Conservation (phyloP, 2,113 vertebrate genomes). For the Dromiciops gliroides region DNA sequence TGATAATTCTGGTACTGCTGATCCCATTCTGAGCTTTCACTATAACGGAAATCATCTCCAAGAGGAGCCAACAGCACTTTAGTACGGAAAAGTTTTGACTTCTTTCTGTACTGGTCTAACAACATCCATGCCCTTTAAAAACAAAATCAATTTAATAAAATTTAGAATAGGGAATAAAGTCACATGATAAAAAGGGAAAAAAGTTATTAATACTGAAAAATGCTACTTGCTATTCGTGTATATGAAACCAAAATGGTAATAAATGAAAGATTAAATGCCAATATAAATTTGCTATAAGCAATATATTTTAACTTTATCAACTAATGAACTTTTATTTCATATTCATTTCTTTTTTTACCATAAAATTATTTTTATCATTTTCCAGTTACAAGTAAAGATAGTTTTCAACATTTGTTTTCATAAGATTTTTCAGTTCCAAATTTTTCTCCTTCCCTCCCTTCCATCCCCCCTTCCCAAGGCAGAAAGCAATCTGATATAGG, state of each 20-base stretch:
- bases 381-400: too few species aligned
- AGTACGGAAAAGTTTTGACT: slow-evolving; percentile 93
- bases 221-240: not conserved
- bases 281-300: not conserved
- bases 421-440: too few species aligned
- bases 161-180: not conserved
- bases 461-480: too few species aligned
- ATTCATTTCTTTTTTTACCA: too few species aligned
- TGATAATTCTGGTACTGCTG: slow-evolving; percentile 95
- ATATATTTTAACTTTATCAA: not conserved
- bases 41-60: slow-evolving; percentile 94
- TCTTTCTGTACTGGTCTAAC: slow-evolving; percentile 96
- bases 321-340: not conserved
- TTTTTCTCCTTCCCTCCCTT: too few species aligned
- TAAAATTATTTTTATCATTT: too few species aligned
- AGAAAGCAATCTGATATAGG: too few species aligned
- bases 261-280: not conserved
- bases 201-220: not conserved
- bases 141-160: not conserved
- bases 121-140: slow-evolving; percentile 88
- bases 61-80: slow-evolving; percentile 91
- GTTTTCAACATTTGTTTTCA: too few species aligned
- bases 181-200: not conserved
- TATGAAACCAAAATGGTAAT: not conserved
- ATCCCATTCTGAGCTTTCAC: slow-evolving; percentile 93